Evolutionary conservation across 2,888 invertebrate genomes (phyloP).

Genomic region (Hypomecis punctinalis): DNA sequence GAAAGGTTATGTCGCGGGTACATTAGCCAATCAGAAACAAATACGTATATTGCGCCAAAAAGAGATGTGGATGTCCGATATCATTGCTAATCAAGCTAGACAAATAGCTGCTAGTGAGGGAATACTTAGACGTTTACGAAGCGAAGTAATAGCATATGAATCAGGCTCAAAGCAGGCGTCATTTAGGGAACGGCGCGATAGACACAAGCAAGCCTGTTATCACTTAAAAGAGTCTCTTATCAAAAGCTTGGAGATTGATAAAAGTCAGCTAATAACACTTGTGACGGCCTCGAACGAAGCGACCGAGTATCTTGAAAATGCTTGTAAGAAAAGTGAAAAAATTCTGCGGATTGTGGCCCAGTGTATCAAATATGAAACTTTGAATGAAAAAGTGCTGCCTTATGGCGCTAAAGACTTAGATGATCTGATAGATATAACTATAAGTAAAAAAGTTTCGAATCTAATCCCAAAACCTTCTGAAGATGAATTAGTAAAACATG

Average conservation of each 20-base stretch:
- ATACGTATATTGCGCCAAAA: conserved; percentile 72
- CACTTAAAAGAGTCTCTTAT: conserved; percentile 63
- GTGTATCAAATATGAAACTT: conserved; percentile 84
- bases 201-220: conserved; percentile 70
- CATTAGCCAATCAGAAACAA: conserved; percentile 74
- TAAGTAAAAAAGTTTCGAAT: conserved; percentile 48
- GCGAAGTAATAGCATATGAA: conserved; percentile 71
- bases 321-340: conserved; percentile 77
- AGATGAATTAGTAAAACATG: conserved; percentile 66
- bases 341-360: conserved; percentile 79
- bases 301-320: conserved; percentile 68
- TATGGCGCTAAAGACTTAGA: conserved; percentile 62
- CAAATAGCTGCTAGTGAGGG: conserved; percentile 73
- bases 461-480: conserved; percentile 59
- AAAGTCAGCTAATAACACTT: conserved; percentile 59
- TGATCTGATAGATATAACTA: conserved; percentile 46
- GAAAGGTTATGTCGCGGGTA: conserved; percentile 66
- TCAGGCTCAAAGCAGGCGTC: conserved; percentile 77
- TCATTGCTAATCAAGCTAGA: conserved; percentile 75
- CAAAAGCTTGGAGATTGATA: conserved; percentile 61
- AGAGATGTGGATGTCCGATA: conserved; percentile 77
- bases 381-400: conserved; percentile 79
- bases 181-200: conserved; percentile 75
- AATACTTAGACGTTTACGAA: conserved; percentile 64
- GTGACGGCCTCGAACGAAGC: conserved; percentile 70